Conservation (phyloP, 2,888 invertebrate species). For the Nemoura dubitans region DNA sequence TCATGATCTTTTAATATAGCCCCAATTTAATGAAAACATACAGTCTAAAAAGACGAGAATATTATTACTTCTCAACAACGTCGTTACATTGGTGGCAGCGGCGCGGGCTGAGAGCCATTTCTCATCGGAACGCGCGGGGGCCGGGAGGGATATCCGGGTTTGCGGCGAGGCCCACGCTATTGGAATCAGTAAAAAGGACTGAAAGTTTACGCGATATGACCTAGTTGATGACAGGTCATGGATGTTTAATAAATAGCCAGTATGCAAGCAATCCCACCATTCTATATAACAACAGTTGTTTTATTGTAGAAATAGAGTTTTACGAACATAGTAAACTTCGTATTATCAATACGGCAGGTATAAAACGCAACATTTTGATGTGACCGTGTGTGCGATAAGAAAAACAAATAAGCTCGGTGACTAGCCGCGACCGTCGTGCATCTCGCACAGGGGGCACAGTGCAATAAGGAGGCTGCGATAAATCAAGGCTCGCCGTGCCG, state of each 20-base stretch:
- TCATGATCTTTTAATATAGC: background rate
- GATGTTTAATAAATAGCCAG: background rate
- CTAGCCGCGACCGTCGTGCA: background rate
- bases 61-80: background rate
- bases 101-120: background rate
- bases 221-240: background rate
- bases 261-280: too few relatives aligned
- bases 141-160: background rate
- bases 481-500: background rate
- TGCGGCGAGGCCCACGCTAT: background rate
- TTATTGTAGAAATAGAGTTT: background rate
- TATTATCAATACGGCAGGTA: background rate
- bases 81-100: background rate
- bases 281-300: too few relatives aligned
- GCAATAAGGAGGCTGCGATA: background rate
- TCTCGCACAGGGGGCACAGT: background rate
- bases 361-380: background rate
- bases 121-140: background rate
- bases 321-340: background rate
- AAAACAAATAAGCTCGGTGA: conserved; percentile 3
- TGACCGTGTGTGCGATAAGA: background rate
- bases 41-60: background rate
- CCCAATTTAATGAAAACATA: background rate
- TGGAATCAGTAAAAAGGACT: background rate
- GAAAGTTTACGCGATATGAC: background rate